Conservation (phyloP, 2,888 invertebrate genomes). For the Lomographa bimaculata region DNA sequence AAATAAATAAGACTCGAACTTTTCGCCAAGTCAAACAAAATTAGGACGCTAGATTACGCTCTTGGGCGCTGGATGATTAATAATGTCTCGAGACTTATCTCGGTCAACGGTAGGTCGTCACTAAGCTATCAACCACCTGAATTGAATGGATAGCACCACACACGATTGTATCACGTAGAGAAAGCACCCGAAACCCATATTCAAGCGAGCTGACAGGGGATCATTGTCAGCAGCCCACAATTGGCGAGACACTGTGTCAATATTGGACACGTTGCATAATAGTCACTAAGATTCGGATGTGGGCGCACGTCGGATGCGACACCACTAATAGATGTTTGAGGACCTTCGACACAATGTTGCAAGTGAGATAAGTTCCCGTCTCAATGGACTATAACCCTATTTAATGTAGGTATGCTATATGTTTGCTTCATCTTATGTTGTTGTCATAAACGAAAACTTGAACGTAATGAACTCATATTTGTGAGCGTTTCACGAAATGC, state of each 20-base stretch:
- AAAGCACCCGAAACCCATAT: conserved; percentile 55
- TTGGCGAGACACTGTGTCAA: conserved; percentile 73
- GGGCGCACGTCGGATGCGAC: conserved; percentile 56
- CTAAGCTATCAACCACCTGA: conserved; percentile 22
- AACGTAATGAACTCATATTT: no score
- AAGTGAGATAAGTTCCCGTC: conserved; percentile 39
- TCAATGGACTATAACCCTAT: conserved; percentile 12
- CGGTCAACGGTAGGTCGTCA: conserved; percentile 25
- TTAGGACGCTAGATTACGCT: conserved; percentile 57
- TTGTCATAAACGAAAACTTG: no score
- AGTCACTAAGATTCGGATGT: conserved; percentile 60
- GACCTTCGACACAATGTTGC: conserved; percentile 57
- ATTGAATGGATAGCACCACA: conserved; percentile 20
- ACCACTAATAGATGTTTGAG: conserved; percentile 60
- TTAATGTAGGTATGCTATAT: no score
- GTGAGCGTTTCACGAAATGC: no score
- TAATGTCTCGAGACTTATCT: conserved; percentile 52
- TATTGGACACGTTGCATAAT: conserved; percentile 70
- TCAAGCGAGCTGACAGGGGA: conserved; percentile 67
- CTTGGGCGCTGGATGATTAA: conserved; percentile 63
- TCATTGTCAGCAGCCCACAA: conserved; percentile 62
- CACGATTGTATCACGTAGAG: conserved; percentile 42
- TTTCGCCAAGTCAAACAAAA: conserved; percentile 76
- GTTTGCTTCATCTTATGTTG: no score
- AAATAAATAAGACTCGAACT: conserved; percentile 78